Evolutionary conservation across 1,140 invertebrate genomes (phyloP).

Genomic region (Caligus rogercresseyi): DNA sequence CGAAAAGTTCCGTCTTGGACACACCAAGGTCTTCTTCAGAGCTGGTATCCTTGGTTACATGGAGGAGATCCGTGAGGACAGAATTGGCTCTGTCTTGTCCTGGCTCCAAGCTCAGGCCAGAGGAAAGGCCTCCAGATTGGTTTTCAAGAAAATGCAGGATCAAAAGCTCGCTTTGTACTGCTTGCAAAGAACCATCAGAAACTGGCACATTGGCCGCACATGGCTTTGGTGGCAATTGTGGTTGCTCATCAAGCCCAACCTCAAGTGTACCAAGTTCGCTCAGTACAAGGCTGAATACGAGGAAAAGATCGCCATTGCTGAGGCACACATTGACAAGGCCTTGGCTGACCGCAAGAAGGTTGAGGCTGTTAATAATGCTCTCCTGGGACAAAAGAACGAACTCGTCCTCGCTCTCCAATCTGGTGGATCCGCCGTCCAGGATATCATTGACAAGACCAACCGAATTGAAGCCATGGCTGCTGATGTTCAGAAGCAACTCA

Average conservation of each 20-base stretch:
- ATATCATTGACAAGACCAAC: constrained; percentile 14
- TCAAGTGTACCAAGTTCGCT: constrained; percentile 17
- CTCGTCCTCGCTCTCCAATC: background rate
- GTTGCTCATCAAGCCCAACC: constrained; percentile 15
- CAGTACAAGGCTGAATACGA: constrained; percentile 17
- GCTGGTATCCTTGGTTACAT: constrained; percentile 97
- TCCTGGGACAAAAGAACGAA: constrained; percentile 10
- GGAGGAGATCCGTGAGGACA: constrained; percentile 67
- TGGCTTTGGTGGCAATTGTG: constrained; percentile 18
- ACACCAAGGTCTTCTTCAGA: constrained; percentile 76
- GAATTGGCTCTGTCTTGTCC: constrained; percentile 11
- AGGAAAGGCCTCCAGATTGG: constrained; percentile 11
- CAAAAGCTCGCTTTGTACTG: constrained; percentile 17
- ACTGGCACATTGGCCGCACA: constrained; percentile 1
- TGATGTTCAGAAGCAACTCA: constrained; percentile 16
- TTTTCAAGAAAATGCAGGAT: constrained; percentile 16
- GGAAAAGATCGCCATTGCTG: constrained; percentile 15
- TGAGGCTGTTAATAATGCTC: constrained; percentile 4
- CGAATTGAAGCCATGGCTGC: constrained; percentile 7
- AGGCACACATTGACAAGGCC: constrained; percentile 11
- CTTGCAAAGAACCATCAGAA: constrained; percentile 15
- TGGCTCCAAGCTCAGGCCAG: constrained; percentile 11
- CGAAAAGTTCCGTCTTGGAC: constrained; percentile 39
- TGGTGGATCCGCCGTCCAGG: constrained; percentile 14
- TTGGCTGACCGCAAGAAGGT: constrained; percentile 16